These are phyloP conservation scores for Lutjanus argentimaculatus DNA, from an alignment of 2,797 vertebrate species.

Conservation along the genomic window DNA sequence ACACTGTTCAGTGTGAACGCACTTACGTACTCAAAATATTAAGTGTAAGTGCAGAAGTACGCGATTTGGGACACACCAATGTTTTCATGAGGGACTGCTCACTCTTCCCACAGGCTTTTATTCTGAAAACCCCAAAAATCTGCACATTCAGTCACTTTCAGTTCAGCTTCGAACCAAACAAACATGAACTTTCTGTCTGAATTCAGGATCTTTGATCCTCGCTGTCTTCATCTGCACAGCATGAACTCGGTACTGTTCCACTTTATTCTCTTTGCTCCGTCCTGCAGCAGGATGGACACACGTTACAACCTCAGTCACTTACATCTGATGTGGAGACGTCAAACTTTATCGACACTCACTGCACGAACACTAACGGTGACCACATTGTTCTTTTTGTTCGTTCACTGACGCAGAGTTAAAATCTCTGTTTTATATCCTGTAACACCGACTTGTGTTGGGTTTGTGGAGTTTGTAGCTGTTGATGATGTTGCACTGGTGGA, in stretches of 20 bases:
- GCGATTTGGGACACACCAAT: too few relatives aligned
- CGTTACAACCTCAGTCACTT: neutral
- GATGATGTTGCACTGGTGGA: constrained; percentile 8
- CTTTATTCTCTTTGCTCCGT: neutral
- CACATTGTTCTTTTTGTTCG: neutral
- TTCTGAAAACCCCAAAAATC: too few relatives aligned
- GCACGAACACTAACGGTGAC: neutral
- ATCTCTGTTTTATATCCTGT: constrained; percentile 10
- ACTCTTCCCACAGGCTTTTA: too few relatives aligned
- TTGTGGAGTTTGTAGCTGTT: neutral
- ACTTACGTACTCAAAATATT: too few relatives aligned
- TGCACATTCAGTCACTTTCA: constrained; percentile 8
- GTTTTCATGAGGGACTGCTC: too few relatives aligned
- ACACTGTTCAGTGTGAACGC: too few relatives aligned
- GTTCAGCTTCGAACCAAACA: constrained; percentile 8
- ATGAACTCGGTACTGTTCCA: constrained; percentile 18
- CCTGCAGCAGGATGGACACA: constrained; percentile 4
- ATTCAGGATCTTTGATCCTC: constrained; percentile 44
- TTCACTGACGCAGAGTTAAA: constrained; percentile 6
- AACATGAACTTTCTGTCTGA: constrained; percentile 19
- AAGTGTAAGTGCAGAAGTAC: too few relatives aligned
- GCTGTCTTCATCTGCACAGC: constrained; percentile 31
- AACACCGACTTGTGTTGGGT: neutral
- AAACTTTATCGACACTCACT: neutral
- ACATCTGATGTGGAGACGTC: neutral